phyloP scores from a whole-genome alignment of 2,888 invertebrate genomes.

The Leptodirus hochenwartii region DNA sequence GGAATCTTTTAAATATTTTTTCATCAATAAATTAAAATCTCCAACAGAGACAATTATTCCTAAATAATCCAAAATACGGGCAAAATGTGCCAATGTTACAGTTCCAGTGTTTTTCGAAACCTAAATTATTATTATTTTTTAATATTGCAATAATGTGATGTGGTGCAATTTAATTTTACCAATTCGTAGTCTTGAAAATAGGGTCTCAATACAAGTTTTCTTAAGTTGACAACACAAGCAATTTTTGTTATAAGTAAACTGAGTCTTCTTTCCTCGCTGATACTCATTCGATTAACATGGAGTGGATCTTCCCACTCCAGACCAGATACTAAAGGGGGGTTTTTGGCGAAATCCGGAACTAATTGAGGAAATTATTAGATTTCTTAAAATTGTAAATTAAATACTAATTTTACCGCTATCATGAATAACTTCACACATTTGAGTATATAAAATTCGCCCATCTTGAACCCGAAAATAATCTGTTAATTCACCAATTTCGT shows the following conservation, averaged over 20 bases:
- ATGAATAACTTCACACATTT: conserved; percentile 56
- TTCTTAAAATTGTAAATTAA: conserved; percentile 2
- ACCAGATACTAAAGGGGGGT: conserved; percentile 31
- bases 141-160: not conserved
- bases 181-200: conserved; percentile 60
- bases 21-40: conserved; percentile 54
- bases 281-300: conserved; percentile 43
- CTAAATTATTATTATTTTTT: conserved; percentile 24
- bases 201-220: conserved; percentile 46
- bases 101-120: conserved; percentile 56
- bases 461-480: conserved; percentile 68
- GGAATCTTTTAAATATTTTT: conserved; percentile 56
- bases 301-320: conserved; percentile 52
- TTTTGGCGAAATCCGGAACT: conserved; percentile 32
- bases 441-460: conserved; percentile 56
- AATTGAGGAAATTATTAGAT: conserved; percentile 4
- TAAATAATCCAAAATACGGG: conserved; percentile 51
- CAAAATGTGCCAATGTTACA: conserved; percentile 60
- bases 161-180: conserved; percentile 22
- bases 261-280: conserved; percentile 45
- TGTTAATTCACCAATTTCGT: conserved; percentile 51
- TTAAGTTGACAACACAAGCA: conserved; percentile 34
- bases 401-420: conserved; percentile 33
- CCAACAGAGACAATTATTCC: conserved; percentile 48
- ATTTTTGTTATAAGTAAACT: conserved; percentile 56